Base-by-base conservation (phyloP, 2,797 vertebrate genomes). In the Eptatretus atami region DNA sequence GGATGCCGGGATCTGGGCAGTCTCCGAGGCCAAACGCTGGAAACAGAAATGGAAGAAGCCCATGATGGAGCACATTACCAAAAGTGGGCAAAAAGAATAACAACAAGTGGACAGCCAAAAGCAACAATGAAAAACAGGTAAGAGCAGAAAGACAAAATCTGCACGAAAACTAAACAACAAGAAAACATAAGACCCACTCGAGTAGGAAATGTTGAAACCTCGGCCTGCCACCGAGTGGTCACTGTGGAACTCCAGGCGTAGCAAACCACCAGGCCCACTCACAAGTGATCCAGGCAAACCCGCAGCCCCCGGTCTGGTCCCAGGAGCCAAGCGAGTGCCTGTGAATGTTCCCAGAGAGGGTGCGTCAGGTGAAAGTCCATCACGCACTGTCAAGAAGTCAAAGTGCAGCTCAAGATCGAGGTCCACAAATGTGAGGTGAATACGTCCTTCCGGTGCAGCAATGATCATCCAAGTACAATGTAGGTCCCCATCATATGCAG, bases 391-490 rank as follows among this genome's bases (percentile, higher is more conserved):
- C 68, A 98, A 75, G 73, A 94, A 96, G 69, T 98, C 92, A 64
- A 96, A 98, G 75, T 96, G 92, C 53, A 90, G 90, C 75, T 98
- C 92, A 78, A 98, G 87, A 1, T 86, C 87, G 19, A 98, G 84
- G 75, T 98, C 90, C 1, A 96, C 96, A 76, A 98, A 98, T 67
- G 87, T 86, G 75, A 98, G 71, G 74, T 98, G 92, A 72, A 98
- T 84, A 53, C 92, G 73, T 74, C 90, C 95, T 74, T 95, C 90
- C 0, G 87, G 81, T 64, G 80, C 84, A 66, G 86, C 79, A 65
- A 96, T 84, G 76, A 98, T 94, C 52, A 98, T 76, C 92, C 92
- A 98, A 69, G 95, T 85, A 1, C 92, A 98, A 75, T 98, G 87
- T 74, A 98, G 80, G 74, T 90, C 87, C 79, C 93, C 95, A 6